Conservation (phyloP, 2,113 vertebrate species). For the Dasyprocta punctata region DNA sequence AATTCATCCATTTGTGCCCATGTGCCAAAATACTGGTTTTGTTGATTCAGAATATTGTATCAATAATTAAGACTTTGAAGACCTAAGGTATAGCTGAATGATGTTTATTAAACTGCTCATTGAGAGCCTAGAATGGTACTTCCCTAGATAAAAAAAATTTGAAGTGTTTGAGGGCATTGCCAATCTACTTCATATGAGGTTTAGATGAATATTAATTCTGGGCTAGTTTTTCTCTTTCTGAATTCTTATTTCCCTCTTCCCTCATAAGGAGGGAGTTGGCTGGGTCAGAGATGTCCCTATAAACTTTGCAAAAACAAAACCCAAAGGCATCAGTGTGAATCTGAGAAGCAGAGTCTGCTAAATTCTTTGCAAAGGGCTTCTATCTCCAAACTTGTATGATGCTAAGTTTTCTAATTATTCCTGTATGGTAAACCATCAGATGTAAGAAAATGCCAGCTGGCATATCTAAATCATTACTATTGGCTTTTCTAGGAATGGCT, state of each 20-base stretch:
- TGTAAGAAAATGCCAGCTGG: slow-evolving; percentile 71
- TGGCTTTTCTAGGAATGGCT: slow-evolving; percentile 68
- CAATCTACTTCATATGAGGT: background rate
- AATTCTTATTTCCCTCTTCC: slow-evolving; percentile 9
- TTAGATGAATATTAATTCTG: background rate
- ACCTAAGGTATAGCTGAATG: background rate
- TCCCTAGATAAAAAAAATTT: background rate
- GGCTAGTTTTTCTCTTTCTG: background rate
- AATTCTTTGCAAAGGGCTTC: slow-evolving; percentile 48
- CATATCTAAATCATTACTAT: slow-evolving; percentile 64
- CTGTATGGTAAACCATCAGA: slow-evolving; percentile 67
- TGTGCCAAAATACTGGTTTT: slow-evolving; percentile 1
- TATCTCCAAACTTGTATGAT: slow-evolving; percentile 43
- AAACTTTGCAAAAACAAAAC: background rate
- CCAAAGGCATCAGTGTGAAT: background rate
- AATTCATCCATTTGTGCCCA: background rate
- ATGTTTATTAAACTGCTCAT: background rate
- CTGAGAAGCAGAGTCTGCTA: slow-evolving; percentile 3
- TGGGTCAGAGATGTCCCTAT: background rate
- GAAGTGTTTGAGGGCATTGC: background rate
- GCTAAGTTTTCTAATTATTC: slow-evolving; percentile 71
- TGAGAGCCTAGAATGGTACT: background rate
- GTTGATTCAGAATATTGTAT: background rate
- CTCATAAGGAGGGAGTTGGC: background rate
- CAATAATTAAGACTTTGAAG: slow-evolving; percentile 1